Evolutionary conservation across 2,888 invertebrate species (phyloP).

Genomic region (Crioceris asparagi): DNA sequence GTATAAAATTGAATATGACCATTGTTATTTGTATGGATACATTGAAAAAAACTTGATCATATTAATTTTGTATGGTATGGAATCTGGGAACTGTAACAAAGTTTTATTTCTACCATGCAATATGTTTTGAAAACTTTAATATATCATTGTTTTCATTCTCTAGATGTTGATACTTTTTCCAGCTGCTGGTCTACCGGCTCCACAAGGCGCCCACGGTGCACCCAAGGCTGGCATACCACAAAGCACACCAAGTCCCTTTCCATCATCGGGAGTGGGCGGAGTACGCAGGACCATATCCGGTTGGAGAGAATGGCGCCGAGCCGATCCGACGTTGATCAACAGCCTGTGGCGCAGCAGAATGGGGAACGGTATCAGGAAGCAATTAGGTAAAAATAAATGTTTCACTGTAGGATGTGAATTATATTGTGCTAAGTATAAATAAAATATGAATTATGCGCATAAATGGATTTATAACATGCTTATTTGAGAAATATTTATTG

Average conservation of each 20-base stretch:
- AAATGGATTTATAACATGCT: too few relatives aligned
- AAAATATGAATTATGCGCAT: too few relatives aligned
- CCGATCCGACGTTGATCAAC: conserved; percentile 61
- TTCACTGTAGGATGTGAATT: too few relatives aligned
- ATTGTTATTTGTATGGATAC: too few relatives aligned
- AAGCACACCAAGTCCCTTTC: conserved; percentile 43
- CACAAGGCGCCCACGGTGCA: conserved; percentile 47
- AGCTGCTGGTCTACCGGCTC: conserved; percentile 41
- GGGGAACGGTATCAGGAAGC: conserved; percentile 58
- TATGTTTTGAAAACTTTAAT: too few relatives aligned
- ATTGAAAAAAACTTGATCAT: too few relatives aligned
- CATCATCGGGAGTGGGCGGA: conserved; percentile 47
- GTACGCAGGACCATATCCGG: conserved; percentile 45
- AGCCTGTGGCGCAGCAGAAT: conserved; percentile 64
- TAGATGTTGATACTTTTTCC: conserved; percentile 10
- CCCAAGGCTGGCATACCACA: conserved; percentile 39
- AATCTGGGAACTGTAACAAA: too few relatives aligned
- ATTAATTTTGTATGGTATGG: too few relatives aligned
- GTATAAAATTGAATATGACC: too few relatives aligned
- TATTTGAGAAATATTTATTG: too few relatives aligned
- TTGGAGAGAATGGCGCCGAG: conserved; percentile 61
- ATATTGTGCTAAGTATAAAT: too few relatives aligned
- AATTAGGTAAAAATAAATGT: conserved; percentile 54
- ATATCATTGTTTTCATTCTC: neutral
- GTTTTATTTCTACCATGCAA: too few relatives aligned